Conservation (phyloP, 2,888 invertebrate genomes). For the Electrophaes corylata region DNA sequence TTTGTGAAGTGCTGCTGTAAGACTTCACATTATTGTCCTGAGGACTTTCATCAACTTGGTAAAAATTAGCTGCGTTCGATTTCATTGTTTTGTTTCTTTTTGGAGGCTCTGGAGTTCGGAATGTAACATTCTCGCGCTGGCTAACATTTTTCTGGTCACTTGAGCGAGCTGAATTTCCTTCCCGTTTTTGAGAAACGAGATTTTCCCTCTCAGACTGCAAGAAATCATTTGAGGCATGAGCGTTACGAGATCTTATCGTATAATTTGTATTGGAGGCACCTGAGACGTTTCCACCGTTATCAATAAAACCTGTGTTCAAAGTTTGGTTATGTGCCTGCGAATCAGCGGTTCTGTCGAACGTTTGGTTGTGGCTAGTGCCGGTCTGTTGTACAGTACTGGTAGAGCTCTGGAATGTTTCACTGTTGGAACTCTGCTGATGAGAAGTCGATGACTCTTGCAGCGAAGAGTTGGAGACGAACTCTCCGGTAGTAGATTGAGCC, state of each 20-base stretch:
- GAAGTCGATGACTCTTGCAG: conserved; percentile 69
- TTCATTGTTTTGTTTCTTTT: conserved; percentile 52
- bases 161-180: conserved; percentile 41
- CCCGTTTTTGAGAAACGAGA: conserved; percentile 59
- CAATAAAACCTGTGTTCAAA: conserved; percentile 75
- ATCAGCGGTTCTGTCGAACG: conserved; percentile 69
- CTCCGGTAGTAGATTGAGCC: conserved; percentile 73
- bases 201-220: conserved; percentile 74
- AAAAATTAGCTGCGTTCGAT: conserved; percentile 50
- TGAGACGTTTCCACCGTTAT: conserved; percentile 52
- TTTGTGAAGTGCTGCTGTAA: conserved; percentile 68
- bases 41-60: conserved; percentile 57
- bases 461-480: conserved; percentile 71
- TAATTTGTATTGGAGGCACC: conserved; percentile 56
- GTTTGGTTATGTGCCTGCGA: conserved; percentile 69
- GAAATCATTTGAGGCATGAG: conserved; percentile 69
- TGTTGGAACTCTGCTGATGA: conserved; percentile 74
- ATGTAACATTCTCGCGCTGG: conserved; percentile 62
- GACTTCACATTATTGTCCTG: conserved; percentile 64
- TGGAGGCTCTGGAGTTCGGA: conserved; percentile 58
- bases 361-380: conserved; percentile 68
- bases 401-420: conserved; percentile 73
- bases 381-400: conserved; percentile 73
- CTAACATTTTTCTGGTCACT: conserved; percentile 57
- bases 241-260: conserved; percentile 64